phyloP scores from a whole-genome alignment of 2,888 invertebrate species.

The Drosophila greeni region DNA sequence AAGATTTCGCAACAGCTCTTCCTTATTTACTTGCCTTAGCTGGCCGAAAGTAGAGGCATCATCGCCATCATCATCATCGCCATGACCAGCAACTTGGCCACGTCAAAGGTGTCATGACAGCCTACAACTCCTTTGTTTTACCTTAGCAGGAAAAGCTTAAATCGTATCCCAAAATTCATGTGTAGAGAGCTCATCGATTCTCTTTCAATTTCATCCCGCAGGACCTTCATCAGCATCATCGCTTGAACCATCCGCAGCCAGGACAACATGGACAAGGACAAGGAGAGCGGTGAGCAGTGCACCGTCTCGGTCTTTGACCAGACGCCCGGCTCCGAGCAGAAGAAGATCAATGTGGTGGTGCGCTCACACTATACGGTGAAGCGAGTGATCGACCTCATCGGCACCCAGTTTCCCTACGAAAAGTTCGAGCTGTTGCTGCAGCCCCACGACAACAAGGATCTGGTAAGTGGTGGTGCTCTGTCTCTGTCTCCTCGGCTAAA shows the following conservation, averaged over 20 bases:
- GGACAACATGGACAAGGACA: slow-evolving; percentile 61
- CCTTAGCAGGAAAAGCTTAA: background rate
- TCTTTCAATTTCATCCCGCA: background rate
- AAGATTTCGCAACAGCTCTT: slow-evolving; percentile 34
- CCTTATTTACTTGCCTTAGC: slow-evolving; percentile 36
- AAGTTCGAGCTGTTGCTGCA: slow-evolving; percentile 77
- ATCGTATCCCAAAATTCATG: slow-evolving; percentile 24
- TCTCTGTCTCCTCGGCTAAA: background rate
- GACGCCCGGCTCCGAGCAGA: slow-evolving; percentile 76
- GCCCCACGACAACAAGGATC: slow-evolving; percentile 67
- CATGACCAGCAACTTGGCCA: slow-evolving; percentile 34
- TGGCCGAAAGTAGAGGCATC: slow-evolving; percentile 1
- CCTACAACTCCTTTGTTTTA: slow-evolving; percentile 7
- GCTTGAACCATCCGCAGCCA: slow-evolving; percentile 8
- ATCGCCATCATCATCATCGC: slow-evolving; percentile 2
- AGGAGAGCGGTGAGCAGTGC: slow-evolving; percentile 63
- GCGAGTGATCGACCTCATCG: slow-evolving; percentile 75
- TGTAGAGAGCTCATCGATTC: slow-evolving; percentile 2
- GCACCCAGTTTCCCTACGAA: slow-evolving; percentile 75
- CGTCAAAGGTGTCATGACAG: slow-evolving; percentile 25
- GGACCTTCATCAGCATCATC: slow-evolving; percentile 23
- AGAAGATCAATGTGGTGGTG: slow-evolving; percentile 77
- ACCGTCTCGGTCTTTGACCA: slow-evolving; percentile 77
- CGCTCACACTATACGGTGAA: slow-evolving; percentile 75
- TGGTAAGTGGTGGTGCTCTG: slow-evolving; percentile 54